Evolutionary conservation across 2,113 vertebrate species (phyloP).

Genomic region (Syrmaticus mikado): DNA sequence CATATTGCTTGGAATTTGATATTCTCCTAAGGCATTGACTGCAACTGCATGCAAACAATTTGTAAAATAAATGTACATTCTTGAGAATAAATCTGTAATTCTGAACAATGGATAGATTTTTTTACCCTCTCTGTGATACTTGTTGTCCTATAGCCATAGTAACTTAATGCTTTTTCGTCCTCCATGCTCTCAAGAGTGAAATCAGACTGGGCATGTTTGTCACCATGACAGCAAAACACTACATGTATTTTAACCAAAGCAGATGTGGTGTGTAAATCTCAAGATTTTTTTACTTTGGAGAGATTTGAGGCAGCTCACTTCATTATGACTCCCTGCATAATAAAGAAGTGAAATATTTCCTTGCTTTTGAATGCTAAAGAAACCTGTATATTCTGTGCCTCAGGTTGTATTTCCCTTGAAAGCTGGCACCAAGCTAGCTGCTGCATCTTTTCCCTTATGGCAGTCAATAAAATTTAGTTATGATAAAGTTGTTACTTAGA

Average conservation of each 20-base stretch:
- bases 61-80: background rate
- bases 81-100: background rate
- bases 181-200: background rate
- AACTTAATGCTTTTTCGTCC: constrained; percentile 4
- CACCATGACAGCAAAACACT: constrained; percentile 37
- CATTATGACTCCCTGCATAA: background rate
- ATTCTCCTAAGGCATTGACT: background rate
- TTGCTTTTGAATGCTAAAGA: background rate
- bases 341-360: background rate
- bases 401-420: background rate
- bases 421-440: background rate
- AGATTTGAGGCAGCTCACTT: background rate
- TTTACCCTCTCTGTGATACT: background rate
- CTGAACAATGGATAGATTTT: background rate
- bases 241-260: constrained; percentile 10
- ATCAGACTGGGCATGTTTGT: constrained; percentile 17
- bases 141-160: background rate
- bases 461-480: background rate
- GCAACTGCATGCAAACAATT: background rate
- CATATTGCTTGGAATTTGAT: constrained; percentile 22
- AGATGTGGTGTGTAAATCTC: background rate
- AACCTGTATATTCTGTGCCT: background rate
- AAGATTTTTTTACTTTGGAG: background rate
- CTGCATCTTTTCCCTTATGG: background rate
- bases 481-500: background rate